These are phyloP conservation scores for Galaxea fascicularis DNA, from an alignment of 92 coral and sea anemone genomes.

Conservation along the genomic window DNA sequence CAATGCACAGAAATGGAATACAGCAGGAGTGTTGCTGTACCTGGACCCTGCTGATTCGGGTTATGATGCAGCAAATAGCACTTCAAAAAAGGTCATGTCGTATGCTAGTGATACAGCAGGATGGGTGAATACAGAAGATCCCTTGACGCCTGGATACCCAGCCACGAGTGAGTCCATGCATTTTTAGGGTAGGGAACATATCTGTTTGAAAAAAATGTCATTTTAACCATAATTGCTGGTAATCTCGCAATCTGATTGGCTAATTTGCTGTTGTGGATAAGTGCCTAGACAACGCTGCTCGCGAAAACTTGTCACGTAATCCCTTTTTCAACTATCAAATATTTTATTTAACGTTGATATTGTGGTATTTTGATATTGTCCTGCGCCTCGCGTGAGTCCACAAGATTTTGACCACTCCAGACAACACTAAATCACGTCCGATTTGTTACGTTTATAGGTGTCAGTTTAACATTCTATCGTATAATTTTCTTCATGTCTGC, in stretches of 20 bases:
- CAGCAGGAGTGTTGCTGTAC: conserved; percentile 82
- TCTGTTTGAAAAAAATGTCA: background rate
- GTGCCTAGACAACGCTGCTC: too few species aligned
- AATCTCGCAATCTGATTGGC: too few species aligned
- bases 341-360: too few species aligned
- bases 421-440: too few species aligned
- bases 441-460: too few species aligned
- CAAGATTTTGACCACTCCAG: too few species aligned
- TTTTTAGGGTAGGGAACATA: background rate
- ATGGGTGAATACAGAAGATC: conserved; percentile 85
- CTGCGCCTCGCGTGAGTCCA: too few species aligned
- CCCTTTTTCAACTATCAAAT: too few species aligned
- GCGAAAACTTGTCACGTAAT: too few species aligned
- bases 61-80: conserved; percentile 21
- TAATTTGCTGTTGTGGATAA: too few species aligned
- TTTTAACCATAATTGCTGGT: too few species aligned
- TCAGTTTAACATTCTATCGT: background rate
- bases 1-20: conserved; percentile 80
- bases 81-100: conserved; percentile 65
- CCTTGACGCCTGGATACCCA: conserved; percentile 92
- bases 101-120: conserved; percentile 76
- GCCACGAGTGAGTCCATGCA: conserved; percentile 68
- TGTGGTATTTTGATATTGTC: too few species aligned
- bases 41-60: conserved; percentile 85
- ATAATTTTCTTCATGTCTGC: background rate